phyloP scores from a whole-genome alignment of 35 echinoderm and acorn worm species.

The Anneissia japonica region DNA sequence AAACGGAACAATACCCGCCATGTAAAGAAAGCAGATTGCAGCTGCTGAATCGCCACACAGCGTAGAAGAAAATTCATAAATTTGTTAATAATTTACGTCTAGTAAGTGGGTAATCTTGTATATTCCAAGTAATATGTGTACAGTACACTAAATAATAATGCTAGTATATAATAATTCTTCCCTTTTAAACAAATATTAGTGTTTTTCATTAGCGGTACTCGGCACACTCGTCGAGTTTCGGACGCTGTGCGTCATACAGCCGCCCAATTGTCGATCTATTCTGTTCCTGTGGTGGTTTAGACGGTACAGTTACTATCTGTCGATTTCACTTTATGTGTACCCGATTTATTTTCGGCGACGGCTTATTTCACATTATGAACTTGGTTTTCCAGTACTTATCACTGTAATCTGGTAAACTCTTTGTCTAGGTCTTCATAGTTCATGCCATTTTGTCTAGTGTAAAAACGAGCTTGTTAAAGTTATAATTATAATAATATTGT shows the following conservation, averaged over 20 bases:
- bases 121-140: neutral
- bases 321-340: neutral
- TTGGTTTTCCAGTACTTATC: too few relatives aligned
- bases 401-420: too few relatives aligned
- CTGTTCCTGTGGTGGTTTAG: neutral
- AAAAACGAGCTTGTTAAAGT: too few relatives aligned
- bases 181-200: neutral
- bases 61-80: neutral
- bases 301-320: neutral
- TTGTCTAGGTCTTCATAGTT: too few relatives aligned
- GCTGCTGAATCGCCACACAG: neutral
- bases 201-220: neutral
- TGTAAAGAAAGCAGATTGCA: neutral
- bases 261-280: neutral
- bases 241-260: neutral
- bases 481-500: too few relatives aligned
- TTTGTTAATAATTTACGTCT: neutral
- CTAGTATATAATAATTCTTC: neutral
- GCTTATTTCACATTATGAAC: too few relatives aligned
- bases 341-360: too few relatives aligned
- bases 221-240: neutral
- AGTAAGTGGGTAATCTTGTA: neutral
- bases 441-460: too few relatives aligned
- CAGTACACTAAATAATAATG: neutral
- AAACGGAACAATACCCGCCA: constrained; percentile 1